Evolutionary conservation across 2,797 vertebrate species (phyloP), one percentile per base, ranked within the genome.

Genomic region (Mycteria americana): DNA sequence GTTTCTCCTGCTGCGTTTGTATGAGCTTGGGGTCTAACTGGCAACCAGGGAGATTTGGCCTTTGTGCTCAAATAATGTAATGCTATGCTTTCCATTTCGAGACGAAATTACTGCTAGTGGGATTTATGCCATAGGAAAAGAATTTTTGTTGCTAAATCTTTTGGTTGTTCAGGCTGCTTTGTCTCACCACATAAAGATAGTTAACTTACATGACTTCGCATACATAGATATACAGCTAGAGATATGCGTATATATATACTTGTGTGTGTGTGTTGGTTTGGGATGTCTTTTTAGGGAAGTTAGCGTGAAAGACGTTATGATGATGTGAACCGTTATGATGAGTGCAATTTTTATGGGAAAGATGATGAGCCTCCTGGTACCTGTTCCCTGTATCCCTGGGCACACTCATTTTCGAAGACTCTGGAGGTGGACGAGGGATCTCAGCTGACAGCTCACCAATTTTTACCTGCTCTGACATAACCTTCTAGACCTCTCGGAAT

Each of bases 1-100:
- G 64, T 91, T 95, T 94, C 30, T 89, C 88, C 74, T 83, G 77
- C 92, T 92, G 93, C 5, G 25, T 92, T 90, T 91, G 70, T 76
- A 43, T 60, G 78, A 94, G 77, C 91, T 70, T 46, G 75, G 51
- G 64, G 53, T 93, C 90, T 91, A 92, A 94, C 60, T 70, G 60
- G 88, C 90, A 95, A 67, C 81, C 74, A 87, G 88, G 81, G 93
- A 95, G 95, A 95, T 95, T 70, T 92, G 90, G 81, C 84, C 86
- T 93, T 92, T 79, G 64, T 89, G 83, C 80, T 83, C 77, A 57
- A 57, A 82, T 91, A 95, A 65, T 51, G 54, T 82, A 87, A 74
- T 68, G 45, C 74, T 85, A 33, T 77, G 68, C 84, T 89, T 95
- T 94, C 81, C 60, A 77, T 91, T 92, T 85, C 0, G 0, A 95